These are phyloP conservation scores for Atta cephalotes DNA, from an alignment of 1,140 invertebrate genomes.

Conservation along the genomic window DNA sequence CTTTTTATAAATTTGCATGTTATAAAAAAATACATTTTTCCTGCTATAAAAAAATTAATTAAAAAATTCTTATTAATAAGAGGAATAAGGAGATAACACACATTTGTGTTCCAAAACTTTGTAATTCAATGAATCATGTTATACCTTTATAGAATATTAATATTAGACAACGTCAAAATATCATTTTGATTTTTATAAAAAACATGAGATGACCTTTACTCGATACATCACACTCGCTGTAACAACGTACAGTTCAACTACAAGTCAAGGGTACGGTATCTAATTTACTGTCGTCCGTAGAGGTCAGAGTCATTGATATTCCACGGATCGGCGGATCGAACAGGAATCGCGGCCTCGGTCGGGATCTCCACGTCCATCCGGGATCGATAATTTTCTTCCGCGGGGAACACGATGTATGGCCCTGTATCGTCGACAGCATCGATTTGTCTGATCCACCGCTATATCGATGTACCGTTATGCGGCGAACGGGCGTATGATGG, in stretches of 20 bases:
- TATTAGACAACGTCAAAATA: background rate
- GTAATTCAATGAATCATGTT: background rate
- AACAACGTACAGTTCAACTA: constrained; percentile 5
- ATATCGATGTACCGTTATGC: constrained; percentile 66
- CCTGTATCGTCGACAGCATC: constrained; percentile 22
- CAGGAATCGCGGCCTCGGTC: constrained; percentile 36
- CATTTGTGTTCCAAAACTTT: background rate
- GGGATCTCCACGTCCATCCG: constrained; percentile 42
- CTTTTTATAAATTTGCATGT: background rate
- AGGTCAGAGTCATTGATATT: constrained; percentile 58
- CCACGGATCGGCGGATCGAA: constrained; percentile 44
- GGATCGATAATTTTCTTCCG: constrained; percentile 56
- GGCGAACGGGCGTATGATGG: constrained; percentile 38
- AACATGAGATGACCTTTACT: background rate
- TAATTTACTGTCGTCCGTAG: constrained; percentile 44
- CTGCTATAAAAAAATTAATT: background rate
- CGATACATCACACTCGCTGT: constrained; percentile 24
- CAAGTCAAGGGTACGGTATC: constrained; percentile 9
- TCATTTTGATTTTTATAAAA: background rate
- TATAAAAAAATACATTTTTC: background rate
- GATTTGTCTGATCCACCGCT: constrained; percentile 8
- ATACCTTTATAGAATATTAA: background rate
- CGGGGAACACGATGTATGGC: constrained; percentile 56
- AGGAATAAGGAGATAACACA: background rate
- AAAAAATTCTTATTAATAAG: background rate